Conservation (phyloP, 2,888 invertebrate genomes). For the Eupithecia subfuscata region DNA sequence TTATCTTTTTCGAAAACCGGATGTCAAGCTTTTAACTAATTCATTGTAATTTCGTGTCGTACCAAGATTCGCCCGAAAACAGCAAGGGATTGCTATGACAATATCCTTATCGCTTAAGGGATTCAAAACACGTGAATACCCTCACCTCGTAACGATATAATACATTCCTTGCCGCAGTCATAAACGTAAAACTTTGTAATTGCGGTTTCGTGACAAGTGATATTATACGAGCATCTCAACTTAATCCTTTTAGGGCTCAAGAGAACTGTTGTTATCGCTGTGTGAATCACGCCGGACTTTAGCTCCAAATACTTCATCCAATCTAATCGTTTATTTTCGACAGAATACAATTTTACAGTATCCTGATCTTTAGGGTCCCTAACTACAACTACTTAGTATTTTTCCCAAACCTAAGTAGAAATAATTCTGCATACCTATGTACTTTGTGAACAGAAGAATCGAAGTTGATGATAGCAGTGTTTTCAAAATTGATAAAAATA, state of each 20-base stretch:
- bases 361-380: neutral
- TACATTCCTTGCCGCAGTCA: slow-evolving; percentile 7
- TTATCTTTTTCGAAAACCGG: neutral
- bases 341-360: neutral
- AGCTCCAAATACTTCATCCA: neutral
- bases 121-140: neutral
- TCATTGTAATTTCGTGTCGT: neutral
- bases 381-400: neutral
- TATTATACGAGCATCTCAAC: slow-evolving; percentile 27
- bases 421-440: neutral
- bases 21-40: neutral
- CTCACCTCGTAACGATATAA: slow-evolving; percentile 3
- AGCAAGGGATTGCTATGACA: neutral
- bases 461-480: too few species aligned
- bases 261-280: neutral
- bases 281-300: too few species aligned
- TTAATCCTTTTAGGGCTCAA: neutral
- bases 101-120: neutral
- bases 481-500: too few species aligned
- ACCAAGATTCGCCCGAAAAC: neutral
- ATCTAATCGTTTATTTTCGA: neutral
- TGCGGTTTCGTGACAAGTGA: slow-evolving; percentile 17
- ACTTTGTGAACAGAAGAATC: too few species aligned
- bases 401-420: neutral
- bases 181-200: slow-evolving; percentile 15